phyloP scores from a whole-genome alignment of 2,888 invertebrate species.

The Nycteola revayana region DNA sequence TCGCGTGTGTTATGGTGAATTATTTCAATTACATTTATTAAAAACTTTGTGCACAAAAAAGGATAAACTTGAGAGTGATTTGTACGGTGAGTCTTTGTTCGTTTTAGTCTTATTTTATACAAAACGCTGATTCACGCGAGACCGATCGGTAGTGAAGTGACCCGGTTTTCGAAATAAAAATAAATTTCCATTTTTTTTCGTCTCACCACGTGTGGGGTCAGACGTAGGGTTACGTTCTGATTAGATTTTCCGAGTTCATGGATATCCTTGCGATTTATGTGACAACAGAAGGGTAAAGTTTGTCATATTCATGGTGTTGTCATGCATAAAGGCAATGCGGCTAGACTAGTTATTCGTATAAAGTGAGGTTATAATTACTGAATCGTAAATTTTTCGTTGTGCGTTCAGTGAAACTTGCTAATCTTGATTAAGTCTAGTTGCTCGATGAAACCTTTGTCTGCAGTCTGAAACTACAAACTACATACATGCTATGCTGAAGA shows the following conservation, averaged over 20 bases:
- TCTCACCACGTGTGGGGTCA: constrained; percentile 20
- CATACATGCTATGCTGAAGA: no score
- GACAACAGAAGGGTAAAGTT: constrained; percentile 30
- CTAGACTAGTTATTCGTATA: constrained; percentile 8
- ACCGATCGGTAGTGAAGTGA: constrained; percentile 25
- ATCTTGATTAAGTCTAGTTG: not conserved
- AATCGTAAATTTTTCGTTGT: constrained; percentile 1
- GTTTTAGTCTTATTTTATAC: constrained; percentile 7
- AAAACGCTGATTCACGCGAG: constrained; percentile 8
- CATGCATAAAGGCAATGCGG: constrained; percentile 5
- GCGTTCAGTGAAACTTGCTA: constrained; percentile 1
- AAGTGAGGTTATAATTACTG: constrained; percentile 5
- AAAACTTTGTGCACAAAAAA: constrained; percentile 39
- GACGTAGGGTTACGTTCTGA: not conserved
- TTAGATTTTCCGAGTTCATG: not conserved
- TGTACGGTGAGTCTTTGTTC: constrained; percentile 45
- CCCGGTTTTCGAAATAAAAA: constrained; percentile 42
- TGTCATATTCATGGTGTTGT: constrained; percentile 34
- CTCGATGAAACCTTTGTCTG: no score
- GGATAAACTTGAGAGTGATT: constrained; percentile 42
- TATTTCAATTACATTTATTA: constrained; percentile 30
- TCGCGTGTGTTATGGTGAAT: constrained; percentile 60
- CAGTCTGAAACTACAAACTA: no score
- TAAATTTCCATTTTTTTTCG: constrained; percentile 31
- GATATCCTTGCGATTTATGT: constrained; percentile 29